Conservation (phyloP, 2,888 invertebrate species). For the Bembecia ichneumoniformis region DNA sequence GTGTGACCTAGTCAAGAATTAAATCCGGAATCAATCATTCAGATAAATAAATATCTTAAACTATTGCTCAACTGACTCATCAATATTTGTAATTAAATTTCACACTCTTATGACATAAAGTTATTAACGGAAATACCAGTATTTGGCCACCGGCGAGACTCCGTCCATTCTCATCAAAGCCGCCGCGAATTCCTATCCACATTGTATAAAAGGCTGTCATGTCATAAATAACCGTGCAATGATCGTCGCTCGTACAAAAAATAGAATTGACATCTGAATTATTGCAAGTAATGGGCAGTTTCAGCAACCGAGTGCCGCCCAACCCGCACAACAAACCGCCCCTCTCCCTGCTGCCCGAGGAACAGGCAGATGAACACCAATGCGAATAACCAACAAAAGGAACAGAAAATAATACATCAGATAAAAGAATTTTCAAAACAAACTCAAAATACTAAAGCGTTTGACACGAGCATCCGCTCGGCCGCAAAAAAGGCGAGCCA, state of each 20-base stretch:
- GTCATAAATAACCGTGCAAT: slow-evolving; percentile 68
- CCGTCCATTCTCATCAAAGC: slow-evolving; percentile 44
- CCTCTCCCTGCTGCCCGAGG: slow-evolving; percentile 16
- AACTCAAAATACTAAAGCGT: slow-evolving; percentile 72
- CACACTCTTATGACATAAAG: slow-evolving; percentile 4
- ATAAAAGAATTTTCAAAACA: slow-evolving; percentile 74
- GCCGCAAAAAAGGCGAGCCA: slow-evolving; percentile 49
- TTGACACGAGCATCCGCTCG: slow-evolving; percentile 73
- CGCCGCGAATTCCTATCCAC: slow-evolving; percentile 56
- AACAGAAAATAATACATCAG: slow-evolving; percentile 67
- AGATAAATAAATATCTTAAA: too few relatives aligned
- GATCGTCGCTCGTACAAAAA: slow-evolving; percentile 55
- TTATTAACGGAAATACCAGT: slow-evolving; percentile 49
- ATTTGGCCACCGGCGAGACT: slow-evolving; percentile 49
- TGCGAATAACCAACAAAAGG: slow-evolving; percentile 49
- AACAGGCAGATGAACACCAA: slow-evolving; percentile 55
- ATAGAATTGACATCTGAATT: slow-evolving; percentile 72
- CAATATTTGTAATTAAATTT: too few relatives aligned
- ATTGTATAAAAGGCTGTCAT: slow-evolving; percentile 54
- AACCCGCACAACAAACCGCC: slow-evolving; percentile 46
- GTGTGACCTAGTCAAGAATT: too few relatives aligned
- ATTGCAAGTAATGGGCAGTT: slow-evolving; percentile 54
- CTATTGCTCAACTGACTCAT: too few relatives aligned
- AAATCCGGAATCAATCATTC: too few relatives aligned
- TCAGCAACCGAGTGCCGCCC: slow-evolving; percentile 43